Evolutionary conservation across 1,140 invertebrate species (phyloP), one percentile per base, ranked within the genome.

Genomic region (Tyrophagus putrescentiae): DNA sequence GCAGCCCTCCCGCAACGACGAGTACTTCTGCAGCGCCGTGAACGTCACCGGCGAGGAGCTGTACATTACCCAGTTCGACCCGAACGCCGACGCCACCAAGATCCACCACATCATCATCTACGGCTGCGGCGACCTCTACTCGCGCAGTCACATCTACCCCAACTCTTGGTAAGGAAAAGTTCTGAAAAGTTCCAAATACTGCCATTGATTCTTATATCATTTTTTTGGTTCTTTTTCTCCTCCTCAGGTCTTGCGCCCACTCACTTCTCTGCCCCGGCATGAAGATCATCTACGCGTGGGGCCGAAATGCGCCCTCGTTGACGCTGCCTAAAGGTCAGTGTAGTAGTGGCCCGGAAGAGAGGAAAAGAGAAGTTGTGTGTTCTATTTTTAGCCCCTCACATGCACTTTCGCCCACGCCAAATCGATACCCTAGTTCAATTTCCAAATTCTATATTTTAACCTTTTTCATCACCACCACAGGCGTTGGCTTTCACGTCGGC

Each of bases 201-300:
- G 18, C 44, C 29, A 28, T 57, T 5, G 18, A 28, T 50, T 60
- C 34, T 45, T 34, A 13, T 53, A 9, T 3, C 9, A n/a, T 62
- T 50, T 9, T 60, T 53, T 29, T 13, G 53, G 7, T 32, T n/a
- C n/a, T n/a, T n/a, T n/a, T n/a, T n/a, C n/a, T n/a, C n/a, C n/a
- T n/a, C n/a, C n/a, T n/a, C 29, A 73, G 72, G 72, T 66, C 71
- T 48, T 75, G 73, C 67, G 66, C 66, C 18, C 72, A 74, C 65
- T 69, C 70, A 62, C 65, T 63, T 44, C 62, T 73, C 9, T 75
- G 73, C 58, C 57, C 16, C 53, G 64, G 60, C n/a, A 67, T 68
- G 61, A 70, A 68, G 58, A 80, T 81, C 63, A 67, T 82, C 57
- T 82, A 77, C 72, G 80, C 79, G 3, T 82, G 80, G 80, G 80